Percentiles rank a stretch among this genome's conserved stretches.
phyloP scores from a whole-genome alignment of 2,888 invertebrate genomes.

The Luffia ferchaultella region DNA sequence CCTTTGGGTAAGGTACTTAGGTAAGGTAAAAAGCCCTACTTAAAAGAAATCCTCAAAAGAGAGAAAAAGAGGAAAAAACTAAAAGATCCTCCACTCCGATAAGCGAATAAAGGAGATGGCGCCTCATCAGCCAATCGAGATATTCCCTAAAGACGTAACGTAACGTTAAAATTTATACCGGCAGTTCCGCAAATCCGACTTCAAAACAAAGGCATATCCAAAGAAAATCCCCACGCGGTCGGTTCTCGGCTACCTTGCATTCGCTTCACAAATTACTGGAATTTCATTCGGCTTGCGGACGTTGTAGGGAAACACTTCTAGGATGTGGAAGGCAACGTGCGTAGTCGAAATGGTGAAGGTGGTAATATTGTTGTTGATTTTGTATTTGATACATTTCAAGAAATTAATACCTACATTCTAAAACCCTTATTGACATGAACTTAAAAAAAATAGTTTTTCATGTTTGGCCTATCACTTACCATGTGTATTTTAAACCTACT shows the following conservation, averaged over 20 bases:
- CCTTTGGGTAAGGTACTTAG: no score
- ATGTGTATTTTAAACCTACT: no score
- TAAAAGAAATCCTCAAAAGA: no score
- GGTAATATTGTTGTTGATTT: no score
- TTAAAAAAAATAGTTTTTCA: no score
- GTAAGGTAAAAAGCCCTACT: no score
- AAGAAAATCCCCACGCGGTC: constrained; percentile 55
- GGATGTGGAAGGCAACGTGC: background rate
- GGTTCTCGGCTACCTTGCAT: constrained; percentile 57
- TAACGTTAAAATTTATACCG: background rate
- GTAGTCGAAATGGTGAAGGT: no score
- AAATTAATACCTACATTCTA: no score
- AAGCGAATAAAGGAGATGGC: background rate
- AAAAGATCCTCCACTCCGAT: background rate
- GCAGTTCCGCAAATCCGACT: background rate
- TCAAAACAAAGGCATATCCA: constrained; percentile 1
- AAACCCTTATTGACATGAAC: no score
- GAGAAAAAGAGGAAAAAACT: background rate
- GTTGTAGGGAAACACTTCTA: constrained; percentile 14
- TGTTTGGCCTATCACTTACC: no score
- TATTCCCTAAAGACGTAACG: background rate
- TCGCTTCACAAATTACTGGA: constrained; percentile 63
- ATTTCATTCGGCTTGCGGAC: constrained; percentile 61
- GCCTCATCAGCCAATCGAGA: background rate
- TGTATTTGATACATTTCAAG: no score